A percentile compares a stretch with the other conserved stretches of the same genome.
Evolutionary conservation across 92 coral and sea anemone species (phyloP).

Genomic region (Micromussa lordhowensis): DNA sequence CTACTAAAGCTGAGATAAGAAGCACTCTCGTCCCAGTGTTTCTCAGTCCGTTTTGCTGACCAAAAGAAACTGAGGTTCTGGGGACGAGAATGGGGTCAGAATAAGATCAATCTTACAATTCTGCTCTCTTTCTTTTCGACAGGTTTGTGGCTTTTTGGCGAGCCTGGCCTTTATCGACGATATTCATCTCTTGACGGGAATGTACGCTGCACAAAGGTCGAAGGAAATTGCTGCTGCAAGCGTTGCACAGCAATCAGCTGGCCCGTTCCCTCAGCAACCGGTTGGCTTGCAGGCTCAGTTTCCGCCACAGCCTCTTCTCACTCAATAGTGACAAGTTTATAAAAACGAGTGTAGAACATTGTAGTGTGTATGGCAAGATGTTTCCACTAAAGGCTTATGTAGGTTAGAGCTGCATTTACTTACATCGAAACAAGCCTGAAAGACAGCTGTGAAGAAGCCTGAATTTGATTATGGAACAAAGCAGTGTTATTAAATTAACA

Average conservation of each 20-base stretch:
- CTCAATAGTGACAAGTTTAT: background rate
- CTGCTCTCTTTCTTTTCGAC: background rate
- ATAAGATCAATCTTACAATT: too few relatives aligned
- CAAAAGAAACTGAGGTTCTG: too few relatives aligned
- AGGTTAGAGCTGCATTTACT: background rate
- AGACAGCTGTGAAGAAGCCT: background rate
- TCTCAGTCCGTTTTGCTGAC: too few relatives aligned
- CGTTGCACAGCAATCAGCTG: slow-evolving; percentile 18
- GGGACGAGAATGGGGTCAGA: too few relatives aligned
- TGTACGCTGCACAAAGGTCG: slow-evolving; percentile 9
- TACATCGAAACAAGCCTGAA: background rate
- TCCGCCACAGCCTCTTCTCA: background rate
- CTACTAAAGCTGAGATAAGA: too few relatives aligned
- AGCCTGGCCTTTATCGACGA: slow-evolving; percentile 3
- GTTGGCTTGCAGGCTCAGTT: slow-evolving; percentile 3
- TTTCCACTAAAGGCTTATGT: background rate
- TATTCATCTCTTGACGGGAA: background rate
- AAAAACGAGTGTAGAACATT: background rate
- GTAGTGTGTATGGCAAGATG: background rate
- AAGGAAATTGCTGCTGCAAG: slow-evolving; percentile 11
- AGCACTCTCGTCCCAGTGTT: too few relatives aligned
- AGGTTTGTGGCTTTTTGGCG: background rate
- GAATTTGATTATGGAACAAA: background rate
- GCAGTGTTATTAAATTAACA: too few relatives aligned
- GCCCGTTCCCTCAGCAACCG: background rate